These are phyloP conservation scores for Alcedo quadribrachys DNA, from an alignment of 2,797 vertebrate species.

Conservation along the genomic window DNA sequence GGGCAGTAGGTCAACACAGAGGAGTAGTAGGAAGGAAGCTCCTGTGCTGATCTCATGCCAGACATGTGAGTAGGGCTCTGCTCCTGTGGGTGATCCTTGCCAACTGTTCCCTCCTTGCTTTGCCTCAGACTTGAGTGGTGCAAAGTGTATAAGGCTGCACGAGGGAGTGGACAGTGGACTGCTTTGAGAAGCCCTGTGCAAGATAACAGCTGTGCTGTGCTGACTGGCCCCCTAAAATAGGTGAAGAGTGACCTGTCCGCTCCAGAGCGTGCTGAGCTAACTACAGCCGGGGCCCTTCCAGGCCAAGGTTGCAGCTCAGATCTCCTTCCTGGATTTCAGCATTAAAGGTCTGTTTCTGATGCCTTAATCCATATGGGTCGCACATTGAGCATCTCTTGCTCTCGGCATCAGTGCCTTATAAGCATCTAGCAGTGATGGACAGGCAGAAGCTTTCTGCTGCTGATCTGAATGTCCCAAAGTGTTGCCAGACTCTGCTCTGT, in stretches of 20 bases:
- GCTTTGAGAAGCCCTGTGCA: neutral
- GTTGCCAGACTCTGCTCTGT: neutral
- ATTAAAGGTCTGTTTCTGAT: neutral
- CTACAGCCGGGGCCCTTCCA: neutral
- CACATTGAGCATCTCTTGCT: neutral
- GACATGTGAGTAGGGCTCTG: neutral
- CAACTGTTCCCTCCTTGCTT: no score
- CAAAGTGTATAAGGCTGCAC: fast-evolving
- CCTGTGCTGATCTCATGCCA: neutral
- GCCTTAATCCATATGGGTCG: neutral
- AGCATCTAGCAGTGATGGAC: neutral
- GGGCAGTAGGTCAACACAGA: neutral
- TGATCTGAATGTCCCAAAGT: neutral
- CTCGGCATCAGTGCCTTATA: fast-evolving
- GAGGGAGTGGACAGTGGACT: neutral
- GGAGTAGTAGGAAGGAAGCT: neutral
- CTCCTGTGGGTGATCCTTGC: neutral
- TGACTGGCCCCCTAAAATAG: neutral
- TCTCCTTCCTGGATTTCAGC: neutral
- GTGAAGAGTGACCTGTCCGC: neutral
- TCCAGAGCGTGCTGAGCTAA: neutral
- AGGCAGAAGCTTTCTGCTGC: neutral
- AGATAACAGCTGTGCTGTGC: neutral
- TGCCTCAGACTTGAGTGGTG: fast-evolving
- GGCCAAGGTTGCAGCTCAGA: neutral